Evolutionary conservation across 1,140 invertebrate genomes (phyloP).

Genomic region (Orchesella cincta): DNA sequence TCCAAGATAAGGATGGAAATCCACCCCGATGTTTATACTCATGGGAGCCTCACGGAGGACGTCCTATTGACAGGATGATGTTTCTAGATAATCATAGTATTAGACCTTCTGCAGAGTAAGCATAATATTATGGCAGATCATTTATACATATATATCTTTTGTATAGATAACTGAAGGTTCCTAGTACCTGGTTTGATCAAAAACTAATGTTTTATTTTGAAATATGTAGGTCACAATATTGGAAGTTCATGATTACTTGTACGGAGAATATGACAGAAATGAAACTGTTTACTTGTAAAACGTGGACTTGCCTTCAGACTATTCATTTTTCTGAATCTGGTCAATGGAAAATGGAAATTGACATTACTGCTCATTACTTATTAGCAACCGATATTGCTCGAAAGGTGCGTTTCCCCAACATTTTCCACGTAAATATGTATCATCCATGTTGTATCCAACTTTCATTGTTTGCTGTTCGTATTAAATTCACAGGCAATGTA

Average conservation of each 20-base stretch:
- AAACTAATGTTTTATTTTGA: conserved; percentile 26
- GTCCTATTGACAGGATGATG: conserved; percentile 79
- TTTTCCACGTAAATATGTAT: conserved; percentile 31
- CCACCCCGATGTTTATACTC: conserved; percentile 65
- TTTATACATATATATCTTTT: background rate
- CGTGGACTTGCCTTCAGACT: conserved; percentile 89
- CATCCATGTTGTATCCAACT: conserved; percentile 4
- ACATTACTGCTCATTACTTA: conserved; percentile 78
- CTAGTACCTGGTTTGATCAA: too few relatives aligned
- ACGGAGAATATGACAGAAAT: conserved; percentile 85
- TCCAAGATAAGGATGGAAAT: conserved; percentile 64
- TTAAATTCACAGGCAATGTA: conserved; percentile 46
- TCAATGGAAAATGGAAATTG: conserved; percentile 74
- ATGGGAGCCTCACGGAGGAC: conserved; percentile 83
- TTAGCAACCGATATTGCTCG: conserved; percentile 80
- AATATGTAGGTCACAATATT: conserved; percentile 74
- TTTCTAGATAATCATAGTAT: conserved; percentile 90
- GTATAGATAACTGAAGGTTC: too few relatives aligned
- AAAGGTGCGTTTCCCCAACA: conserved; percentile 56
- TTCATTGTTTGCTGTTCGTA: too few relatives aligned
- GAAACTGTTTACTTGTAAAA: conserved; percentile 91
- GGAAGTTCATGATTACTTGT: conserved; percentile 91
- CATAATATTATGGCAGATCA: conserved; percentile 47
- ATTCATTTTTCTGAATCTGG: conserved; percentile 65
- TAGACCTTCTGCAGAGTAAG: conserved; percentile 75